Evolutionary conservation across 2,888 invertebrate genomes (phyloP), one percentile per base, ranked within the genome.

Genomic region (Sesia bembeciformis): DNA sequence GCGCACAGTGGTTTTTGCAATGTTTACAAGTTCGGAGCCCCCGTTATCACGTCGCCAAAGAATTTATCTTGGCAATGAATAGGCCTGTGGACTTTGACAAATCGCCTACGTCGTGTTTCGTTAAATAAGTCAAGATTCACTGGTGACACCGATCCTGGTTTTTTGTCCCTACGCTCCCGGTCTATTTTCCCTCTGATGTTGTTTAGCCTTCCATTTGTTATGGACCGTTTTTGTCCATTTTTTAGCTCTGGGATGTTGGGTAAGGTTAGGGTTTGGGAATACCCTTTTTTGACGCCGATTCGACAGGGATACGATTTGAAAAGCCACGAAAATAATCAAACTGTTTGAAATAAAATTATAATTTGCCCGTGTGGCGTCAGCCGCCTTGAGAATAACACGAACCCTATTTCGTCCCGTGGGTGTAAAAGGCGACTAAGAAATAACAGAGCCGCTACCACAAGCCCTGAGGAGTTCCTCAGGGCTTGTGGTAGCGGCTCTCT

Each of bases 1-100:
- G 46, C 7, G 23, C 8, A 46, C 46, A 46, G 23, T 46, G 23
- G 46, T 46, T 50, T 50, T 50, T 50, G 50, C 39, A 39, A 50
- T 50, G 50, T 50, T 46, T 46, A 46, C 46, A 59, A 60, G 53
- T 50, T 41, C 56, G 53, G 54, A 50, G 54, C 54, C 51, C 56
- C 55, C 52, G 59, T 78, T 80, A 78, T 81, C 80, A 75, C 74
- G 70, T 68, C 68, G 63, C 57, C 54, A 56, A 67, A 72, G 77
- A 78, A 80, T 82, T 81, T 81, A 79, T 81, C 76, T 77, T 74
- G 64, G 66, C 54, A 67, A 68, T 76, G 78, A 81, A 80, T 77
- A 71, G 76, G 67, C 70, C 57, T 58, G 59, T 62, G 59, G 79
- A 78, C 78, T 74, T 76, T 82, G 83, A 84, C 82, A 78, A 78